Percentiles rank a stretch among this genome's conserved stretches.
phyloP scores from a whole-genome alignment of 2,797 vertebrate genomes.

The Onychomys torridus region DNA sequence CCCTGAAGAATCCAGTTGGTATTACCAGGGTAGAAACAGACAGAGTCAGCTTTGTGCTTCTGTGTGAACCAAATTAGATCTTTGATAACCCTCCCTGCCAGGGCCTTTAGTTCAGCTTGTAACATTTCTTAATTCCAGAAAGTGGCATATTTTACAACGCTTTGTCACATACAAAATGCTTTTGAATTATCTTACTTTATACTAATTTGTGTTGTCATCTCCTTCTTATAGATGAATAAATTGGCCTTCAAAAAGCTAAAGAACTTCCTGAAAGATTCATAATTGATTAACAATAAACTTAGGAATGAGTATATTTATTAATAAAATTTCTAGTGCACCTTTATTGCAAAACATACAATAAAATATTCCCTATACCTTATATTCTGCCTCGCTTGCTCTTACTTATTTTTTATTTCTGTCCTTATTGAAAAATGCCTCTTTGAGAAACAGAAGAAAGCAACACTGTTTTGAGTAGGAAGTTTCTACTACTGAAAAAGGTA shows the following conservation, averaged over 20 bases:
- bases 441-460: conserved; percentile 33
- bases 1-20: not conserved
- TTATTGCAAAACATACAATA: not conserved
- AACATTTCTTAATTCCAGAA: not conserved
- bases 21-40: not conserved
- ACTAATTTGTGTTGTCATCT: not conserved
- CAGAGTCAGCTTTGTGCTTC: not conserved
- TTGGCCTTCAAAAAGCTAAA: not conserved
- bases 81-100: not conserved
- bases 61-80: not conserved
- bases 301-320: not conserved
- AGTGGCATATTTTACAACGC: not conserved
- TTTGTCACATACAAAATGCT: not conserved
- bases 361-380: not conserved
- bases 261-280: not conserved
- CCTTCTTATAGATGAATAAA: conserved; percentile 3
- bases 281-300: not conserved
- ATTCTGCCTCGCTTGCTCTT: not conserved
- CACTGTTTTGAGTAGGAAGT: not conserved
- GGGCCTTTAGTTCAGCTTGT: not conserved
- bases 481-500: not conserved
- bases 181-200: conserved; percentile 28
- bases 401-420: not conserved
- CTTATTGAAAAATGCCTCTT: not conserved
- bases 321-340: not conserved